phyloP scores from a whole-genome alignment of 2,797 vertebrate species.

The Coluber constrictor region DNA sequence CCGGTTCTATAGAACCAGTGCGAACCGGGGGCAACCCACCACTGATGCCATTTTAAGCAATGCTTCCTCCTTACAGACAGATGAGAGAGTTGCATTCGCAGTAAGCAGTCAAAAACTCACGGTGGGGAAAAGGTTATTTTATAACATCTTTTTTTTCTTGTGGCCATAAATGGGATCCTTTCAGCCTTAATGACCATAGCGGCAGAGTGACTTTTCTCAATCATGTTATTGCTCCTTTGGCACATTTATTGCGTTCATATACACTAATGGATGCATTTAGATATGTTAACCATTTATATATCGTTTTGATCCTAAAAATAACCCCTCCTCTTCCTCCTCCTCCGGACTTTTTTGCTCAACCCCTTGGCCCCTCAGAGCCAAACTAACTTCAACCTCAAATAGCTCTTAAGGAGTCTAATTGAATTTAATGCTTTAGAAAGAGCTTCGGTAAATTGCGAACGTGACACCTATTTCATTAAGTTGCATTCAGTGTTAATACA shows the following conservation, averaged over 20 bases:
- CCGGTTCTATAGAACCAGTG: too few relatives aligned
- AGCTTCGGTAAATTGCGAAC: conserved; percentile 98
- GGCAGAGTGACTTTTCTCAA: conserved; percentile 72
- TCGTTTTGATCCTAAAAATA: conserved; percentile 91
- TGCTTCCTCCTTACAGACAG: neutral
- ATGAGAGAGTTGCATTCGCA: neutral
- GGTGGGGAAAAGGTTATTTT: conserved; percentile 51
- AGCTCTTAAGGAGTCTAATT: conserved; percentile 99
- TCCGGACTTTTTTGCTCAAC: conserved; percentile 35
- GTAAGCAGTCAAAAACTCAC: neutral
- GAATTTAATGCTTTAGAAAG: conserved; percentile 99
- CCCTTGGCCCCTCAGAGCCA: conserved; percentile 50
- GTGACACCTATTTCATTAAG: conserved; percentile 99
- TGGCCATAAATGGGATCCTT: conserved; percentile 78
- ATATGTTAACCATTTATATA: conserved; percentile 99
- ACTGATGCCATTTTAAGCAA: neutral
- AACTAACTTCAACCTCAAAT: conserved; percentile 92
- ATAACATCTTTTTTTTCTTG: conserved; percentile 63
- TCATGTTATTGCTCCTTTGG: conserved; percentile 80
- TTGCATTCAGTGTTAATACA: conserved; percentile 99
- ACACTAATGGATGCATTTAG: conserved; percentile 98
- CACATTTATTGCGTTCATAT: conserved; percentile 91
- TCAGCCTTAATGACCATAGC: conserved; percentile 78
- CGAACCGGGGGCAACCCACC: too few relatives aligned
- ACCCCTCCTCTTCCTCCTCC: conserved; percentile 62